A percentile compares a stretch with the other conserved stretches of the same genome.
phyloP scores from a whole-genome alignment of 1,140 invertebrate species.

The Megalopta genalis region DNA sequence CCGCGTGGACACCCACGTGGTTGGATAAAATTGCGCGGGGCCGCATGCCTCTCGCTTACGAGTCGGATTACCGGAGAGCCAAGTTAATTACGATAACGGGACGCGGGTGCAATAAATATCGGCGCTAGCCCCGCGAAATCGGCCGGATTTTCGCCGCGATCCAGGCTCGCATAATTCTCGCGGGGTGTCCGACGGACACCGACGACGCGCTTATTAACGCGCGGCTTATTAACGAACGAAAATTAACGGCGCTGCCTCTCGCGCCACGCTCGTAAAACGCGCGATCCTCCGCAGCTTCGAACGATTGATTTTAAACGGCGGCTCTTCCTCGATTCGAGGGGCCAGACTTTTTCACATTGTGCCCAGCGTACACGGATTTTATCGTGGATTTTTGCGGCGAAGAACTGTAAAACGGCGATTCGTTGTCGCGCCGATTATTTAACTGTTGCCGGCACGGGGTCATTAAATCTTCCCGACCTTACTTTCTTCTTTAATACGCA shows the following conservation, averaged over 20 bases:
- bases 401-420: too few relatives aligned
- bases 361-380: too few relatives aligned
- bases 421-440: too few relatives aligned
- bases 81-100: conserved; percentile 59
- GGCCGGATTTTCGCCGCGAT: conserved; percentile 20
- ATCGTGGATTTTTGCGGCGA: too few relatives aligned
- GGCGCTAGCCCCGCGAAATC: conserved; percentile 8
- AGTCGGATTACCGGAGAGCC: conserved; percentile 27
- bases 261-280: not conserved
- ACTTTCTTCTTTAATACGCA: too few relatives aligned
- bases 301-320: conserved; percentile 3
- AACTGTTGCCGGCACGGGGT: too few relatives aligned
- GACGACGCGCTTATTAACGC: not conserved
- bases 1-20: conserved; percentile 49
- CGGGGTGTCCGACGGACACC: not conserved
- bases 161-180: not conserved
- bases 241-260: conserved; percentile 1
- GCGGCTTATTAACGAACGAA: conserved; percentile 19
- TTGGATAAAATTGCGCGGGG: conserved; percentile 33
- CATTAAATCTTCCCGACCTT: too few relatives aligned
- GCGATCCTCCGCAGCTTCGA: not conserved
- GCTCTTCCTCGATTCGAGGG: too few relatives aligned
- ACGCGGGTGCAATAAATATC: conserved; percentile 49
- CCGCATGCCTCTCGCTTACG: conserved; percentile 22
- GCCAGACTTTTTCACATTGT: not conserved